Percentiles rank a stretch among this genome's conserved stretches.
Conservation (phyloP, 2,888 invertebrate species). For the Drosophila mercatorum region DNA sequence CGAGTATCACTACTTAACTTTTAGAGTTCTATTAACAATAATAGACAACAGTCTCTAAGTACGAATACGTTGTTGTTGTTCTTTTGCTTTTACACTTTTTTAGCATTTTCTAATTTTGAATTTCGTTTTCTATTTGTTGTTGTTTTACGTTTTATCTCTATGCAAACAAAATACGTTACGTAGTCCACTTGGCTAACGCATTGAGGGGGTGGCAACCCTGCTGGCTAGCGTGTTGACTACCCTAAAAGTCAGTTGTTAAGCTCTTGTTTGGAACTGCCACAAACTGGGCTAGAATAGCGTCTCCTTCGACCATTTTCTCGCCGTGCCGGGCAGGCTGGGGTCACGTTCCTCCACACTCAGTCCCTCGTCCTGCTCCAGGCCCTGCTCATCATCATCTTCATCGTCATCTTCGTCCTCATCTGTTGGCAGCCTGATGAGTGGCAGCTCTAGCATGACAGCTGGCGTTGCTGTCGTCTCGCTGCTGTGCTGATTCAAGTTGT, state of each 20-base stretch:
- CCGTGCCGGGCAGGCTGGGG: constrained; percentile 84
- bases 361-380: neutral
- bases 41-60: constrained; percentile 81
- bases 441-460: constrained; percentile 84
- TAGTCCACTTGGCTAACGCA: constrained; percentile 25
- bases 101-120: neutral
- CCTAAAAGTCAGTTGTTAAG: constrained; percentile 72
- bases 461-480: constrained; percentile 48
- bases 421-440: constrained; percentile 83
- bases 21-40: constrained; percentile 77
- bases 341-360: constrained; percentile 63
- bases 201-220: constrained; percentile 46
- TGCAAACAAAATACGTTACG: constrained; percentile 28
- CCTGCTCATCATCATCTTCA: constrained; percentile 41
- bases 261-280: constrained; percentile 66
- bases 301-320: constrained; percentile 89
- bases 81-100: constrained; percentile 24
- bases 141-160: neutral
- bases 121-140: constrained; percentile 10
- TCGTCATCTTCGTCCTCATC: constrained; percentile 68
- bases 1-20: constrained; percentile 79
- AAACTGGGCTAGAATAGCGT: constrained; percentile 89
- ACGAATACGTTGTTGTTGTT: constrained; percentile 80
- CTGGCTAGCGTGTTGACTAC: constrained; percentile 21
- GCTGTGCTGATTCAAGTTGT: constrained; percentile 55